Evolutionary conservation across 2,113 vertebrate genomes (phyloP).

Genomic region (Chascanopsetta lugubris): DNA sequence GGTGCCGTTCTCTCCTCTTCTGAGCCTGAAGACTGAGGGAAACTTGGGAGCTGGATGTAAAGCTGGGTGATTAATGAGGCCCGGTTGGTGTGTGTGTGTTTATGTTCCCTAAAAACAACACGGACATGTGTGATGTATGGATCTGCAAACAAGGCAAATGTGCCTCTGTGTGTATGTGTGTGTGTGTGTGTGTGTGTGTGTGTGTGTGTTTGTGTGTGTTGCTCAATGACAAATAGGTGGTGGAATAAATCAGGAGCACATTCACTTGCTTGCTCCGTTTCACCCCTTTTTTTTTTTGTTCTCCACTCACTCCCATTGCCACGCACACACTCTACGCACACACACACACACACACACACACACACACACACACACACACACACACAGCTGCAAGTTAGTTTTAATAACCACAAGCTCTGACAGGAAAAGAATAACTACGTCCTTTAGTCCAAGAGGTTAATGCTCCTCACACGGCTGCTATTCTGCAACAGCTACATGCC

Average conservation of each 20-base stretch:
- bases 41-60: constrained; percentile 39
- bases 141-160: constrained; percentile 7
- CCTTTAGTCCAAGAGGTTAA: constrained; percentile 29
- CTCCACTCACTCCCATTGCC: neutral
- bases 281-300: constrained; percentile 21
- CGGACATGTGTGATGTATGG: constrained; percentile 32
- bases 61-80: constrained; percentile 43
- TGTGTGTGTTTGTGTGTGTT: neutral
- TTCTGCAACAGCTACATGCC: constrained; percentile 4
- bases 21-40: constrained; percentile 24
- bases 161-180: neutral
- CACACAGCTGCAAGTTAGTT: constrained; percentile 19
- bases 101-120: constrained; percentile 13
- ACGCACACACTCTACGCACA: neutral
- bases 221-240: constrained; percentile 36
- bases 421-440: constrained; percentile 17
- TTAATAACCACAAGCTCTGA: constrained; percentile 36
- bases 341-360: neutral
- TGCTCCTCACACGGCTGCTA: constrained; percentile 17
- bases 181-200: neutral
- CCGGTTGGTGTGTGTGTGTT: constrained; percentile 30
- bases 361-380: constrained; percentile 5
- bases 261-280: constrained; percentile 8
- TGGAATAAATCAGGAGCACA: constrained; percentile 52
- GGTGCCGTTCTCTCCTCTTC: constrained; percentile 7